Conservation (phyloP, 92 coral and sea anemone species). For the Chrysogorgia sp. region DNA sequence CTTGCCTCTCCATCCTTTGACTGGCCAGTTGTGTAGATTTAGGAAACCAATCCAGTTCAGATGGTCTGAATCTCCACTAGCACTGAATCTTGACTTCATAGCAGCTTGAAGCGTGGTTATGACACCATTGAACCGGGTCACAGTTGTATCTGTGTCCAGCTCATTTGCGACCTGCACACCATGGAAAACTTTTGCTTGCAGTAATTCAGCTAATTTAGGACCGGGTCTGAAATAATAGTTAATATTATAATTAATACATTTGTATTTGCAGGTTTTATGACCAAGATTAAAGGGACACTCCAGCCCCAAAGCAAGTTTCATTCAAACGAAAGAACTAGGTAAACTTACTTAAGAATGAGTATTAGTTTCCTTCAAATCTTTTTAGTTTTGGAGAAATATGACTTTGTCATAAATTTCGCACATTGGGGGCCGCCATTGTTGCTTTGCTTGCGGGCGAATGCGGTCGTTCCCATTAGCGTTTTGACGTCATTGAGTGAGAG, state of each 20-base stretch:
- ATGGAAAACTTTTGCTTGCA: conserved; percentile 16
- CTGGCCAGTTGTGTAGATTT: conserved; percentile 7
- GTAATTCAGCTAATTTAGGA: conserved; percentile 24
- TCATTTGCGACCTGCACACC: conserved; percentile 33
- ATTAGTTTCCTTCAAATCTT: no score
- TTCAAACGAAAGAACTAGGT: no score
- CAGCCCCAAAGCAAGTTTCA: no score
- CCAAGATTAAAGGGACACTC: background rate
- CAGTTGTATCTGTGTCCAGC: conserved; percentile 15
- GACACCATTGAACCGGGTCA: conserved; percentile 26
- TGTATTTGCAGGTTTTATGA: conserved; percentile 23
- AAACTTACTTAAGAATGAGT: no score
- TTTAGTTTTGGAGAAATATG: no score
- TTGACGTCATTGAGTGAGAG: no score
- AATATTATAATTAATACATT: conserved; percentile 22
- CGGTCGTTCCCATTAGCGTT: no score
- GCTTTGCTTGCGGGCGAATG: no score
- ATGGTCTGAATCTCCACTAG: conserved; percentile 13
- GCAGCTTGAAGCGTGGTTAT: conserved; percentile 20
- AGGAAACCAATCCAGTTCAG: background rate
- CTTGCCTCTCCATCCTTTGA: conserved; percentile 11
- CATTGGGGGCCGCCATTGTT: no score
- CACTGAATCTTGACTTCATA: conserved; percentile 29
- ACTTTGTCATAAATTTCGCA: no score
- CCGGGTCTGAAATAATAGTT: conserved; percentile 26